Evolutionary conservation across 1,140 invertebrate species (phyloP), one percentile per base, ranked within the genome.

Genomic region (Holcopasites calliopsidis): DNA sequence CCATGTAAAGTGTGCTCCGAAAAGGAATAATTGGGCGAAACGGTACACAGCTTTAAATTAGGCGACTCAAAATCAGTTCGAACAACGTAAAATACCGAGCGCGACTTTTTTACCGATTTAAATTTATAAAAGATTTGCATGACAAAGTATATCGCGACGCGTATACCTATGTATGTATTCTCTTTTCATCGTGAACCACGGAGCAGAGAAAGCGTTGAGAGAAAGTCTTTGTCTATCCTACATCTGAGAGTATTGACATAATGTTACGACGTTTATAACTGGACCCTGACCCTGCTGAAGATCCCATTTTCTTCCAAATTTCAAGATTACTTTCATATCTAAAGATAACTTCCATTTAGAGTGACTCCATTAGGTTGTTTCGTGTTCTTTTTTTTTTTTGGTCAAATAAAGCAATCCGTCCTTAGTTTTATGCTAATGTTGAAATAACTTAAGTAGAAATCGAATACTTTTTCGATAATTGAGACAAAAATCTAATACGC

Each of bases 181-280:
- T n/a, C n/a, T n/a, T n/a, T n/a, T n/a, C n/a, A n/a, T n/a, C n/a
- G n/a, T n/a, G n/a, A n/a, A n/a, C n/a, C n/a, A 66, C 23, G 62
- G 73, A 60, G 60, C 64, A 80, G 87, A 85, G 87, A 89, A 89
- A 89, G 88, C 86, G 60, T 8, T 69, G 72, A 76, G 86, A 88
- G 87, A 89, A 88, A 88, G 87, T 88, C 80, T 76, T 52, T 68
- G 70, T 82, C 68, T 68, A 82, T 83, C 71, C 55, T 40, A 82
- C 66, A 82, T 73, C 35, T n/a, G 71, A 60, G 80, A 72, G 6
- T 81, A 85, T 84, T 84, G 87, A 87, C 85, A 87, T 80, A 84
- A 80, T 75, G 72, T 87, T 82, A 47, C 21, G 52, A 49, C 35
- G n/a, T 35, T 47, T 33, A 40, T 73, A 52, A 66, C 26, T 69